Conservation (phyloP, 2,888 invertebrate genomes). For the Calameuta filiformis region DNA sequence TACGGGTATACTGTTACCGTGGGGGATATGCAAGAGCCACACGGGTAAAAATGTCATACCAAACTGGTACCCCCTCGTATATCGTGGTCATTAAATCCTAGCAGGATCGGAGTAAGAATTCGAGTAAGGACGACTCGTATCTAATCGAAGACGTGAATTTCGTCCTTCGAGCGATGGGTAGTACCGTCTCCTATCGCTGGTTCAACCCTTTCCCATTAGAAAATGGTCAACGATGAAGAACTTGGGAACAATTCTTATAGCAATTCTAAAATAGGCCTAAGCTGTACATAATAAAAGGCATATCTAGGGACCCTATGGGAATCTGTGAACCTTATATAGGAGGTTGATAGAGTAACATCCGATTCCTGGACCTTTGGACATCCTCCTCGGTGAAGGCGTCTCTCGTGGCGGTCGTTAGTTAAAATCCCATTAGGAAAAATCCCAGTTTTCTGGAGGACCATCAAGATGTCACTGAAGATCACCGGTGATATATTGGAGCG, state of each 20-base stretch:
- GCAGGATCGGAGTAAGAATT: constrained; percentile 41
- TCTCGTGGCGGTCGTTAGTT: constrained; percentile 48
- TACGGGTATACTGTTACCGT: constrained; percentile 8
- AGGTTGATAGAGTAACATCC: background rate
- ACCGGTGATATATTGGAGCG: constrained; percentile 56
- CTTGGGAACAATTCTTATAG: background rate
- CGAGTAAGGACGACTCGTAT: constrained; percentile 39
- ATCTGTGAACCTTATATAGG: background rate
- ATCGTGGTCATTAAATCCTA: constrained; percentile 43
- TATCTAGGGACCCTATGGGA: background rate
- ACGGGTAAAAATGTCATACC: background rate
- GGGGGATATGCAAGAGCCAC: constrained; percentile 13
- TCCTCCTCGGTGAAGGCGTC: background rate
- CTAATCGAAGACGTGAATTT: constrained; percentile 25
- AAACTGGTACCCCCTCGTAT: constrained; percentile 24
- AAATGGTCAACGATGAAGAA: background rate
- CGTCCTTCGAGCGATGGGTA: background rate
- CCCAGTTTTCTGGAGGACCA: constrained; percentile 51
- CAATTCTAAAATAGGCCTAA: background rate
- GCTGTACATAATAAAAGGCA: background rate
- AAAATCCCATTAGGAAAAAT: constrained; percentile 60
- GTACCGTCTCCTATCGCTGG: background rate
- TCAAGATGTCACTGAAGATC: constrained; percentile 57
- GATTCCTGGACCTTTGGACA: background rate
- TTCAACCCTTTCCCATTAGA: background rate